Evolutionary conservation across 2,113 vertebrate species (phyloP).

Genomic region (Lepus americanus): DNA sequence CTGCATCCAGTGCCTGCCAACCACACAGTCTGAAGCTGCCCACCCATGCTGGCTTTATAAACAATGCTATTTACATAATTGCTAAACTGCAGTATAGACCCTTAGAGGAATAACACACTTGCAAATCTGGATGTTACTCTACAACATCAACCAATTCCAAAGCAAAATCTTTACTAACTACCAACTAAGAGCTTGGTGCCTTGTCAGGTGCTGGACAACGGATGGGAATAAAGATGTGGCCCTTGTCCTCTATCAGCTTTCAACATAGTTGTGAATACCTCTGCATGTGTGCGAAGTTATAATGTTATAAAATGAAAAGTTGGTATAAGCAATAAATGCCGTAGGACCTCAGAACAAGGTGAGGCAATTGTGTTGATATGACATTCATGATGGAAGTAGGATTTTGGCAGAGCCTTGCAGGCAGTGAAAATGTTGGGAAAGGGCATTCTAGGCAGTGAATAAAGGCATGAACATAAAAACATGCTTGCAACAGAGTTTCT

Average conservation of each 20-base stretch:
- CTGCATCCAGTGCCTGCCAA: background rate
- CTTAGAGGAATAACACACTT: constrained; percentile 4
- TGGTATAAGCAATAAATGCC: background rate
- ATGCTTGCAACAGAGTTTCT: background rate
- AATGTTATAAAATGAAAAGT: background rate
- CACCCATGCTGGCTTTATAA: constrained; percentile 70
- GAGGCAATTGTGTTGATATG: background rate
- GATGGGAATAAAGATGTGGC: background rate
- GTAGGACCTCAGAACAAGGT: background rate
- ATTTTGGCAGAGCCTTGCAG: background rate
- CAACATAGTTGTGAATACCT: background rate
- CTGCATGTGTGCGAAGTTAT: background rate
- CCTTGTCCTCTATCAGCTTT: background rate
- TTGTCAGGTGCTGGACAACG: background rate
- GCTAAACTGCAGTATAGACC: constrained; percentile 39
- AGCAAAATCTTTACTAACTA: background rate
- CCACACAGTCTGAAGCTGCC: constrained; percentile 42
- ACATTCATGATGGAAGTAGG: background rate
- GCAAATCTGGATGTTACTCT: constrained; percentile 15
- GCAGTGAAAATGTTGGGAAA: background rate
- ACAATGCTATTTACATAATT: constrained; percentile 74
- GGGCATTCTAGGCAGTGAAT: background rate
- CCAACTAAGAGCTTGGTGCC: background rate
- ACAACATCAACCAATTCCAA: background rate
- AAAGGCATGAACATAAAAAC: background rate